These are phyloP conservation scores for Morphnarchus princeps DNA, from an alignment of 2,113 vertebrate species.

Conservation along the genomic window DNA sequence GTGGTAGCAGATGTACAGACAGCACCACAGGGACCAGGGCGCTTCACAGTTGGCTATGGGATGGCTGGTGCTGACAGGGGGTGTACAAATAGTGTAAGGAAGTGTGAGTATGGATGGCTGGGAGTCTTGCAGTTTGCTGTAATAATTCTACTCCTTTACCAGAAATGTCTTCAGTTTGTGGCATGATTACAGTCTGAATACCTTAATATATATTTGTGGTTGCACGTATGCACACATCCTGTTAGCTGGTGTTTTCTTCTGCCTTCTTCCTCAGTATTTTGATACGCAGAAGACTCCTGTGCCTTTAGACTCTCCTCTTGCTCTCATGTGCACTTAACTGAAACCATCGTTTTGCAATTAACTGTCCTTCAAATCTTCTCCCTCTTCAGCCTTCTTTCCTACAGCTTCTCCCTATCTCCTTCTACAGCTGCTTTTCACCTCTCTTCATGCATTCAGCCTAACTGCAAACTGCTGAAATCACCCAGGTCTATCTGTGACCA, in stretches of 20 bases:
- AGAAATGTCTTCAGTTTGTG: neutral
- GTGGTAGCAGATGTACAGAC: neutral
- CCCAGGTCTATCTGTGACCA: rapidly evolving
- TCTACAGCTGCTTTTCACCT: neutral
- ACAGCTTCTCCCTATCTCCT: neutral
- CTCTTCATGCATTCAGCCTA: rapidly evolving
- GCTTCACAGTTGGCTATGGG: neutral
- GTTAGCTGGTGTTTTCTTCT: neutral
- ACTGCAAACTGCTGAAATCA: neutral
- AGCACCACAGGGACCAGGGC: neutral
- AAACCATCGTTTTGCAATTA: neutral
- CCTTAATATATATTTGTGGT: neutral
- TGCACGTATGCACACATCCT: neutral
- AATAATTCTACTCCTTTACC: neutral
- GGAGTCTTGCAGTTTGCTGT: neutral
- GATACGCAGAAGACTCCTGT: neutral
- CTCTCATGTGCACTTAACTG: neutral
- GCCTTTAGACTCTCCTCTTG: neutral
- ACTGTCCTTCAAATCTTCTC: neutral
- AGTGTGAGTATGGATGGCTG: neutral
- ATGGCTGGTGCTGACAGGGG: neutral
- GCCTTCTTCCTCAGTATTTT: neutral
- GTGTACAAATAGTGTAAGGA: neutral
- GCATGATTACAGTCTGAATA: neutral
- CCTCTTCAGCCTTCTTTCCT: neutral